Evolutionary conservation across 2,888 invertebrate genomes (phyloP).

Genomic region (Drosophila robusta): DNA sequence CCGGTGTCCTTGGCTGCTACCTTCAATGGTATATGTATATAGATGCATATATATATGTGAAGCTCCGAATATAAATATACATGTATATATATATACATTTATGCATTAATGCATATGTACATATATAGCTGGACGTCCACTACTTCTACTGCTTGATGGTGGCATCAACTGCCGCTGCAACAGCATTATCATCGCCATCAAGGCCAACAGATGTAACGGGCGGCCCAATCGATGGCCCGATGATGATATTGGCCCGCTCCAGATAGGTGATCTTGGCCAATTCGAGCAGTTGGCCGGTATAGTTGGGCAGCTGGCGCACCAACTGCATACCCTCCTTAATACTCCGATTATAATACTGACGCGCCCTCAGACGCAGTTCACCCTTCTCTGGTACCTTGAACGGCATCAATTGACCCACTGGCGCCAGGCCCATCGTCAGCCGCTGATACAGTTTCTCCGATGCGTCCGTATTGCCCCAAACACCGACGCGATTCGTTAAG

Average conservation of each 20-base stretch:
- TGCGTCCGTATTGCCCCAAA: constrained; percentile 42
- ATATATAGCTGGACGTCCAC: not conserved
- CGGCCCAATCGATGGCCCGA: not conserved
- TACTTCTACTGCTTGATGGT: constrained; percentile 3
- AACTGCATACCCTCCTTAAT: constrained; percentile 23
- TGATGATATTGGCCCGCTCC: constrained; percentile 4
- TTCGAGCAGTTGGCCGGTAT: constrained; percentile 7
- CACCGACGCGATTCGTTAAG: constrained; percentile 21
- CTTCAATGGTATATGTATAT: too few species aligned
- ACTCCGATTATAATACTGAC: constrained; percentile 24
- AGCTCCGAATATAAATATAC: too few species aligned
- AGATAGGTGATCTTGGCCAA: constrained; percentile 10
- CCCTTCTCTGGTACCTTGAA: not conserved
- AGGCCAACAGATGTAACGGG: not conserved
- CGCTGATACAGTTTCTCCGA: constrained; percentile 22
- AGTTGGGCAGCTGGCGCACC: constrained; percentile 27
- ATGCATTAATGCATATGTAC: too few species aligned
- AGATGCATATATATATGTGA: too few species aligned
- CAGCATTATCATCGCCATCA: not conserved
- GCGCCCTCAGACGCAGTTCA: constrained; percentile 5
- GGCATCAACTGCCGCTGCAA: not conserved
- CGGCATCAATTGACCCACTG: constrained; percentile 18
- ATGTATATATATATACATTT: too few species aligned
- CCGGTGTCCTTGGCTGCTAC: too few species aligned
- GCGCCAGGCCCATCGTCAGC: constrained; percentile 11